Percentiles rank a stretch among this genome's conserved stretches.
Conservation (phyloP, 1,140 invertebrate genomes). For the Aradophagus sp. region DNA sequence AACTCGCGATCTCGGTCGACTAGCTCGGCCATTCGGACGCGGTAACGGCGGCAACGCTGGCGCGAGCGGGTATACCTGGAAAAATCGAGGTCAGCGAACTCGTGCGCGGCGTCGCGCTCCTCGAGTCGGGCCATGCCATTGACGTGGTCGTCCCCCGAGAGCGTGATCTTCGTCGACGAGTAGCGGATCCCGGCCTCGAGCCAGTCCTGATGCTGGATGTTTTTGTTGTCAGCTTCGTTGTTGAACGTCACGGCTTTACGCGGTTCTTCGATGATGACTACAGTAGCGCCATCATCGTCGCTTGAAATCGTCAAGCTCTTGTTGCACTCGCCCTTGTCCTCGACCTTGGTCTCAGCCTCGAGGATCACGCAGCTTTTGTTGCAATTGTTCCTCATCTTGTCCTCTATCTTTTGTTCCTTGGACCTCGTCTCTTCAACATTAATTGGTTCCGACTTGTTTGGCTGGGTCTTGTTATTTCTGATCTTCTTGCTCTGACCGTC, state of each 20-base stretch:
- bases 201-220: slow-evolving; percentile 72
- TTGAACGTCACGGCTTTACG: slow-evolving; percentile 50
- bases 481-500: slow-evolving; percentile 52
- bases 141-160: slow-evolving; percentile 64
- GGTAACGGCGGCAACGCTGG: slow-evolving; percentile 53
- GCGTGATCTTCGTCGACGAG: slow-evolving; percentile 71
- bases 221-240: slow-evolving; percentile 62
- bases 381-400: slow-evolving; percentile 9
- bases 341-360: slow-evolving; percentile 10
- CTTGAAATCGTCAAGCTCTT: slow-evolving; percentile 52
- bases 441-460: background rate
- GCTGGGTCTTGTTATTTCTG: slow-evolving; percentile 1
- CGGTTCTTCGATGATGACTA: slow-evolving; percentile 67
- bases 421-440: no score
- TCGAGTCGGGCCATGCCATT: slow-evolving; percentile 61
- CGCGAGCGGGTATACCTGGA: slow-evolving; percentile 66
- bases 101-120: slow-evolving; percentile 57
- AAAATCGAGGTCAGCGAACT: slow-evolving; percentile 68
- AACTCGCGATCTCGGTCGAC: slow-evolving; percentile 38
- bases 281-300: slow-evolving; percentile 63
- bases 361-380: slow-evolving; percentile 23
- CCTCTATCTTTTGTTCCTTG: slow-evolving; percentile 8
- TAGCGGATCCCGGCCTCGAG: slow-evolving; percentile 71
- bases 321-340: slow-evolving; percentile 7
- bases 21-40: slow-evolving; percentile 45